Evolutionary conservation across 2,797 vertebrate species (phyloP).

Genomic region (Distichodus sexfasciatus): DNA sequence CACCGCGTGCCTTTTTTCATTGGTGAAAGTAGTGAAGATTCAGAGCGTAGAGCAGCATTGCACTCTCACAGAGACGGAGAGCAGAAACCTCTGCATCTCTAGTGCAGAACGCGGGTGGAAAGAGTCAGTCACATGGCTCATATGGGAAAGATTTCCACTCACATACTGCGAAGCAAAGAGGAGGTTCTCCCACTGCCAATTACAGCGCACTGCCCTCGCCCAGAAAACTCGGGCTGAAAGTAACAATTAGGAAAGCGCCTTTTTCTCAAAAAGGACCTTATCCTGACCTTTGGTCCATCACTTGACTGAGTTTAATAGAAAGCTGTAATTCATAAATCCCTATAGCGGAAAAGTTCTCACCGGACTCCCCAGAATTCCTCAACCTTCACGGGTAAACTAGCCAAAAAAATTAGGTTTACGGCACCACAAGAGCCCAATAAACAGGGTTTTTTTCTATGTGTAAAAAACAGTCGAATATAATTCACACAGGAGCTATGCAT

Average conservation of each 20-base stretch:
- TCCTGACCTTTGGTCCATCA: not conserved
- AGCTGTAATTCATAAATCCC: not conserved
- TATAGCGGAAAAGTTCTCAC: not conserved
- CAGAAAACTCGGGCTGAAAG: constrained; percentile 31
- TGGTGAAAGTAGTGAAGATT: constrained; percentile 65
- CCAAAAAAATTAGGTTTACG: not conserved
- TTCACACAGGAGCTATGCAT: not conserved
- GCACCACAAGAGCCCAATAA: not conserved
- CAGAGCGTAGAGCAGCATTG: constrained; percentile 64
- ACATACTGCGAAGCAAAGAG: constrained; percentile 58
- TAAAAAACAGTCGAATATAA: not conserved
- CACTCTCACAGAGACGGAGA: constrained; percentile 62
- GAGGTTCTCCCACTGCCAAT: constrained; percentile 60
- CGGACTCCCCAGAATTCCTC: not conserved
- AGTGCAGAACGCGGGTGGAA: constrained; percentile 64
- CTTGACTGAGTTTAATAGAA: not conserved
- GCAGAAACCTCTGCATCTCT: constrained; percentile 64
- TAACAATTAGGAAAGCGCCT: constrained; percentile 15
- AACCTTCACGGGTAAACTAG: not conserved
- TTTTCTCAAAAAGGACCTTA: constrained; percentile 2
- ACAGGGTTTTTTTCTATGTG: not conserved
- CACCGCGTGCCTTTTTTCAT: constrained; percentile 78
- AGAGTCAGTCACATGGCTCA: constrained; percentile 73
- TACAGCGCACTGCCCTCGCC: constrained; percentile 41
- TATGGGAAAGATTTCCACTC: constrained; percentile 64